Evolutionary conservation across 2,888 invertebrate genomes (phyloP).

Genomic region (Watsonalla binaria): DNA sequence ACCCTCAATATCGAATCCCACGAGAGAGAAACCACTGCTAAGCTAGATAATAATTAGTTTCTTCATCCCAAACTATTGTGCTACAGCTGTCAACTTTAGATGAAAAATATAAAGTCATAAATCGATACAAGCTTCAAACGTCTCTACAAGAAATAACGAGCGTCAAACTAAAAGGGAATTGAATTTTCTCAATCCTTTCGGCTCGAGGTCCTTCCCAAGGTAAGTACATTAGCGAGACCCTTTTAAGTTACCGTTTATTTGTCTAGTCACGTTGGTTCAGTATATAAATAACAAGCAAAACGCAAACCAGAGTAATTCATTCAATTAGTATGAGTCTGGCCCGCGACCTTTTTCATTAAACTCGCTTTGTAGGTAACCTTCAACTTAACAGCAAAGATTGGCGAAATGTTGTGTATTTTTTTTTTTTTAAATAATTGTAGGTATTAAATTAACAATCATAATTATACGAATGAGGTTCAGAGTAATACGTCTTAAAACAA

Average conservation of each 20-base stretch:
- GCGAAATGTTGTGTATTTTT: too few relatives aligned
- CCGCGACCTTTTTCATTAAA: constrained; percentile 13
- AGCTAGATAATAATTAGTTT: too few relatives aligned
- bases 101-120: neutral
- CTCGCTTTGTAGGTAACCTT: constrained; percentile 2
- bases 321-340: constrained; percentile 23
- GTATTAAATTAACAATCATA: too few relatives aligned
- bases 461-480: too few relatives aligned
- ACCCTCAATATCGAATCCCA: too few relatives aligned
- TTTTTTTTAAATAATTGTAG: too few relatives aligned
- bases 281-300: constrained; percentile 41
- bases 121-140: neutral
- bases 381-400: neutral
- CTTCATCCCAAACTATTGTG: too few relatives aligned
- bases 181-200: constrained; percentile 37
- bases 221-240: constrained; percentile 46
- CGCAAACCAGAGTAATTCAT: constrained; percentile 17
- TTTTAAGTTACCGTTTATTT: constrained; percentile 46
- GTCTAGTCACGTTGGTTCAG: constrained; percentile 40
- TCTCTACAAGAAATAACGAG: neutral
- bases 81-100: too few relatives aligned
- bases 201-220: constrained; percentile 33
- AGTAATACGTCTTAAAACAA: neutral
- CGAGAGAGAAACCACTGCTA: too few relatives aligned
- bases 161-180: constrained; percentile 27